Base-by-base conservation (phyloP, 2,888 invertebrate species). In the Agrotis ipsilon region DNA sequence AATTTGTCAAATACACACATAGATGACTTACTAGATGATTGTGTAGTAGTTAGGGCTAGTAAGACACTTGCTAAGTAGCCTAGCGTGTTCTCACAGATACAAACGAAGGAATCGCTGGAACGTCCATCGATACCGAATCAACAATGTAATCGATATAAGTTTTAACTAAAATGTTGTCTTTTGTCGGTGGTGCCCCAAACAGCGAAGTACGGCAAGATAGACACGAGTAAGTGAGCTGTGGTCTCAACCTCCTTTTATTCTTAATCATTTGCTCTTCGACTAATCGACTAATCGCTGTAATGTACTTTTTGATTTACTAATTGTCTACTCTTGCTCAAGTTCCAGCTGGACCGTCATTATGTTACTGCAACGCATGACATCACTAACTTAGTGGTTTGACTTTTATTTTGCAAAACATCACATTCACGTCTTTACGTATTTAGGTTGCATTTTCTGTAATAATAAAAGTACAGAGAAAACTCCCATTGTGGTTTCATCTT, bases 121-220 rank as follows among this genome's bases (percentile, higher is more conserved):
- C 80, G 60, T 68, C 62, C 45, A 66, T 79, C 71, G 72, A 79
- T 82, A 68, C 45, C 19, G 54, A 69, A 68, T 59, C 32, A 64
- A 75, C 66, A 64, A 58, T 80, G 45, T 69, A 72, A 73, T 86
- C 80, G 81, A 87, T 87, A 82, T 85, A 87, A 88, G 75, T 90
- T 88, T 92, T 95, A 94, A 95, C 88, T 92, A 91, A 93, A 94
- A 84, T 94, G 89, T 96, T 96, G 90, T 96, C 94, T 96, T 95
- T 96, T 96, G 96, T 96, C 96, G 96, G 96, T 96, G 96, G 96
- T 95, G 96, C 94, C 92, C 93, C 93, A 94, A 94, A 96, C 96
- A 96, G 96, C 95, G 95, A 92, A 90, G 94, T 93, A 93, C 95
- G 94, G 94, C 94, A 94, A 92, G 90, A 90, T 95, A 92, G 91